Percentiles rank a stretch among this genome's conserved stretches.
Evolutionary conservation across 2,888 invertebrate species (phyloP).

Genomic region (Zootermopsis nevadensis): DNA sequence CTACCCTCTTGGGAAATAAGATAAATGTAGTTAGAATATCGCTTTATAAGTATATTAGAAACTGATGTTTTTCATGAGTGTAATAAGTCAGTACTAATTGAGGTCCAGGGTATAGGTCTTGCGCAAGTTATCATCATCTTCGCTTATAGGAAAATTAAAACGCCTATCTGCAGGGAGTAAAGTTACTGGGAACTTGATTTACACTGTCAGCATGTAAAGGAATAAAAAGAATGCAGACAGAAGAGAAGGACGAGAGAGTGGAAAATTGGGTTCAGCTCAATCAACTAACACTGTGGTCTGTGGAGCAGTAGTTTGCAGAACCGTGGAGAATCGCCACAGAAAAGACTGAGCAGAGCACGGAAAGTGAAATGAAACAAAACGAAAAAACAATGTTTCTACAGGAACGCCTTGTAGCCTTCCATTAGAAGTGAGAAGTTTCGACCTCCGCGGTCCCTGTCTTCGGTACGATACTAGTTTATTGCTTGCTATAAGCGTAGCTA

Average conservation of each 20-base stretch:
- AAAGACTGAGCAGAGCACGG: neutral
- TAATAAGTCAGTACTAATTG: neutral
- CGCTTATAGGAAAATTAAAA: conserved; percentile 41
- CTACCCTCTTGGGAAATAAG: neutral
- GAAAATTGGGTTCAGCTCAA: neutral
- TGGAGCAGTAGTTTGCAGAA: neutral
- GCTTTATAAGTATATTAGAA: neutral
- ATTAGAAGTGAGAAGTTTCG: conserved; percentile 20
- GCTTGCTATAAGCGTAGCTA: neutral
- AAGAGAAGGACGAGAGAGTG: neutral
- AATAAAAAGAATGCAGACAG: neutral
- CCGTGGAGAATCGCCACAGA: conserved; percentile 25
- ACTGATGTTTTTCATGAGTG: neutral
- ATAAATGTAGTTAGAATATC: neutral
- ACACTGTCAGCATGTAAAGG: neutral
- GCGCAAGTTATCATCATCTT: conserved; percentile 5
- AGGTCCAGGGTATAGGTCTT: neutral
- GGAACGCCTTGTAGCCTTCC: neutral
- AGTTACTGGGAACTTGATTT: conserved; percentile 36
- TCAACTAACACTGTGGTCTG: neutral
- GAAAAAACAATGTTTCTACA: conserved; percentile 13
- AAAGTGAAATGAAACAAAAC: neutral
- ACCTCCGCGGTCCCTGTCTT: neutral
- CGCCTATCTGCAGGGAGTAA: conserved; percentile 30
- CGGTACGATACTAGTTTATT: neutral